These are phyloP conservation scores for Phanerotoma sp. DNA, from an alignment of 2,888 invertebrate genomes.

Conservation along the genomic window DNA sequence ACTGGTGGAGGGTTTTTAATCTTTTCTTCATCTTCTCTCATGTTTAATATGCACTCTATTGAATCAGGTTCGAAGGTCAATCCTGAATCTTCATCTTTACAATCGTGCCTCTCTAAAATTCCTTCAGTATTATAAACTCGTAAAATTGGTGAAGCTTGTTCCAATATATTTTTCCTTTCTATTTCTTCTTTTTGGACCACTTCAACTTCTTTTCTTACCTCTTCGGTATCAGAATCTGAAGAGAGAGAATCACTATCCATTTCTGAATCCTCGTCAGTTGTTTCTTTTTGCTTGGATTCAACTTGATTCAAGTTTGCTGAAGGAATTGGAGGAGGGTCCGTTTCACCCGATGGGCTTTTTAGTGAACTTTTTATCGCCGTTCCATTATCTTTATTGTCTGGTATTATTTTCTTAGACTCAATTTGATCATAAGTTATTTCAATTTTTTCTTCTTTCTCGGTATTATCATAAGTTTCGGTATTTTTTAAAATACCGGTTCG, in stretches of 20 bases:
- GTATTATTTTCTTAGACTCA: slow-evolving; percentile 28
- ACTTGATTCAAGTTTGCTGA: slow-evolving; percentile 62
- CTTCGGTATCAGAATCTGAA: slow-evolving; percentile 40
- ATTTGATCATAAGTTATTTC: slow-evolving; percentile 32
- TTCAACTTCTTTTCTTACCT: slow-evolving; percentile 40
- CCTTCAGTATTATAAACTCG: slow-evolving; percentile 75
- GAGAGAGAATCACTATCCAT: slow-evolving; percentile 67
- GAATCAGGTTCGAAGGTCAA: slow-evolving; percentile 53
- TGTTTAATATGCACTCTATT: slow-evolving; percentile 44
- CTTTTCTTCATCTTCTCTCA: slow-evolving; percentile 37
- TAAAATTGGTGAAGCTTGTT: slow-evolving; percentile 64
- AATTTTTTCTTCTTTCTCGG: slow-evolving; percentile 24
- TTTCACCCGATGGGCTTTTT: slow-evolving; percentile 68
- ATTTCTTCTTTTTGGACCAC: slow-evolving; percentile 38
- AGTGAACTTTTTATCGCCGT: slow-evolving; percentile 59
- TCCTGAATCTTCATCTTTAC: slow-evolving; percentile 35
- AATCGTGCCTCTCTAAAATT: slow-evolving; percentile 57
- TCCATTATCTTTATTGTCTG: slow-evolving; percentile 38
- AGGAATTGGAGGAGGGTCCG: slow-evolving; percentile 68
- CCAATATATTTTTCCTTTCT: slow-evolving; percentile 21
- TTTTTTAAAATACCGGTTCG: slow-evolving; percentile 21
- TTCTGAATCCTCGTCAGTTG: slow-evolving; percentile 51
- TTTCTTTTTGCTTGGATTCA: slow-evolving; percentile 46
- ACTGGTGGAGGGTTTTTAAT: slow-evolving; percentile 22
- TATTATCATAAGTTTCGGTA: slow-evolving; percentile 9